Percentiles rank a stretch among this genome's conserved stretches.
These are phyloP conservation scores for Adelphocoris suturalis DNA, from an alignment of 2,888 invertebrate genomes.

Conservation along the genomic window DNA sequence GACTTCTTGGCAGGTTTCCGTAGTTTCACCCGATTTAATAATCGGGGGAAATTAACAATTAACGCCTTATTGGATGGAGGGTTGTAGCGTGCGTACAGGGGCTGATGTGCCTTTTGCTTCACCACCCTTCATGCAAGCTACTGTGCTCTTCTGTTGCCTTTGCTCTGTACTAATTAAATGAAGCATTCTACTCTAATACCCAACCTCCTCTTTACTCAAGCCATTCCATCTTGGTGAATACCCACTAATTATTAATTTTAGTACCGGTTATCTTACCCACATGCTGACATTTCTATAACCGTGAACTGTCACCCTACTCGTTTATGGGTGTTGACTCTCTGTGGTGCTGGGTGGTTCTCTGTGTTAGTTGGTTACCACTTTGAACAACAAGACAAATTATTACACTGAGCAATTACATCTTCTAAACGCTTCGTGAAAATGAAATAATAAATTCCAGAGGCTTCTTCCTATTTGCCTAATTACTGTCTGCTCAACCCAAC, in stretches of 20 bases:
- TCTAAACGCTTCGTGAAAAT: background rate
- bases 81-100: background rate
- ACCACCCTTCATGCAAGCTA: background rate
- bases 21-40: constrained; percentile 21
- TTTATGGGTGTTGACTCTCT: constrained; percentile 18
- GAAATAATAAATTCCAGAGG: constrained; percentile 15
- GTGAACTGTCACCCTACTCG: background rate
- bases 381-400: background rate
- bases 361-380: too few relatives aligned
- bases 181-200: background rate
- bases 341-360: background rate
- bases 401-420: background rate
- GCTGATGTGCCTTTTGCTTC: background rate
- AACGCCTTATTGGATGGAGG: constrained; percentile 26
- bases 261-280: background rate
- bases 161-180: constrained; percentile 13
- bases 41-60: constrained; percentile 18
- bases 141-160: background rate
- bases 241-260: background rate
- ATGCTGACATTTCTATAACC: constrained; percentile 21
- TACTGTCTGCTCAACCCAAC: background rate
- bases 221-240: constrained; percentile 6
- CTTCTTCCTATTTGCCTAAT: background rate
- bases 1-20: constrained; percentile 25
- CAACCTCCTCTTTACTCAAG: background rate